Percentiles rank a stretch among this genome's conserved stretches.
phyloP scores from a whole-genome alignment of 1,140 invertebrate genomes.

The Drosophila nasuta region DNA sequence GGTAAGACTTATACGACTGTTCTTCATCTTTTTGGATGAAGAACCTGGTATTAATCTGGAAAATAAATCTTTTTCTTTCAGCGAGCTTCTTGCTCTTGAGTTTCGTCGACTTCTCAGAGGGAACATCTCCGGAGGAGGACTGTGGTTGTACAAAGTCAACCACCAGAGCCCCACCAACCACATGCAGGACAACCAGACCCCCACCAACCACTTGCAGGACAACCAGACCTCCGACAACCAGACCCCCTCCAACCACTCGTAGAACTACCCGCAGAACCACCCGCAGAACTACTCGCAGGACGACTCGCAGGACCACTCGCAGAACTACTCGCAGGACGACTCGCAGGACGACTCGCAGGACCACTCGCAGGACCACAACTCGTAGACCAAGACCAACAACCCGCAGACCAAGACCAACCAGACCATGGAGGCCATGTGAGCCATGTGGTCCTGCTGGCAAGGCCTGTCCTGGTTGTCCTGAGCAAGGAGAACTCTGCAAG shows the following conservation, averaged over 20 bases:
- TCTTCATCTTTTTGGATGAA: background rate
- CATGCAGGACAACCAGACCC: background rate
- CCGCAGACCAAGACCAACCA: background rate
- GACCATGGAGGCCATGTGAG: background rate
- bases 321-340: background rate
- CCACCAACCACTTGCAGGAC: background rate
- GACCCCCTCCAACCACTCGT: too few species aligned
- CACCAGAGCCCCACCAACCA: constrained; percentile 9
- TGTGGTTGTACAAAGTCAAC: background rate
- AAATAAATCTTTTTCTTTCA: background rate
- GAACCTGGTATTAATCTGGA: background rate
- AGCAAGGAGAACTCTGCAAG: background rate
- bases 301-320: too few species aligned
- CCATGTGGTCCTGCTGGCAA: constrained; percentile 27
- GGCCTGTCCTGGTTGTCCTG: constrained; percentile 16
- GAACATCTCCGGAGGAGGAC: background rate
- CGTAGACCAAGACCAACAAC: background rate
- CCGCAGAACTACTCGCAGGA: too few species aligned
- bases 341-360: background rate
- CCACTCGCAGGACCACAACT: background rate
- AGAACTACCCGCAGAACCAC: too few species aligned
- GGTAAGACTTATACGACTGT: constrained; percentile 3
- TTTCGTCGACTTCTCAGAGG: background rate
- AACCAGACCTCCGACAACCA: too few species aligned
- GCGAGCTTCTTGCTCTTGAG: constrained; percentile 25